Conservation (phyloP, 2,797 vertebrate species). For the Microctenopoma steveboyesi region DNA sequence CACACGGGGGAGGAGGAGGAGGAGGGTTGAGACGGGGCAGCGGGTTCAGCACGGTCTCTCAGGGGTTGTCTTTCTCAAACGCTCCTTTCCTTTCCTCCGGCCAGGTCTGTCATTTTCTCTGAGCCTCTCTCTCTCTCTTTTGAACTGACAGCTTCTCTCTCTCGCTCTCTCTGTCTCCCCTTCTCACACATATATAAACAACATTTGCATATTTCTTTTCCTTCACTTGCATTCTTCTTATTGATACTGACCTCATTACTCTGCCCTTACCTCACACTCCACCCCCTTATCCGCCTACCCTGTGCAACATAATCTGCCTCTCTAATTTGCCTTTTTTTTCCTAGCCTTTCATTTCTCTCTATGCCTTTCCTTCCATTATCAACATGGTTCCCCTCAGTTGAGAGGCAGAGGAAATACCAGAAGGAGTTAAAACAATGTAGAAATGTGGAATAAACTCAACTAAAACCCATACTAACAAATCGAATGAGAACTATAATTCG, state of each 20-base stretch:
- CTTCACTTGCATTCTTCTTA: constrained; percentile 45
- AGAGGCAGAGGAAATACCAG: constrained; percentile 24
- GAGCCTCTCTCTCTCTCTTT: constrained; percentile 39
- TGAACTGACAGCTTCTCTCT: constrained; percentile 51
- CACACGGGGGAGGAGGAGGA: constrained; percentile 56
- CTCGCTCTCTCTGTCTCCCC: constrained; percentile 12
- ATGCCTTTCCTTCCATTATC: constrained; percentile 25
- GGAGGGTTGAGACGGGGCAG: constrained; percentile 71
- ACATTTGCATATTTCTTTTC: constrained; percentile 67
- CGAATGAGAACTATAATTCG: neutral
- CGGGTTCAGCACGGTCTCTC: constrained; percentile 77
- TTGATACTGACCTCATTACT: constrained; percentile 61
- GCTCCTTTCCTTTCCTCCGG: constrained; percentile 67
- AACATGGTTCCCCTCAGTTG: constrained; percentile 34
- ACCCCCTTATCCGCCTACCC: constrained; percentile 40
- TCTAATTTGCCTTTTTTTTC: constrained; percentile 37
- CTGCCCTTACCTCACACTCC: constrained; percentile 52
- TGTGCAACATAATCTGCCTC: constrained; percentile 51
- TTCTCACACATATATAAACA: constrained; percentile 39
- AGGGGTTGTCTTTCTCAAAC: constrained; percentile 74
- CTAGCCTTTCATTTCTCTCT: neutral
- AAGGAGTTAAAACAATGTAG: constrained; percentile 4
- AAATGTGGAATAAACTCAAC: constrained; percentile 15
- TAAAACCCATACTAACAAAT: constrained; percentile 3
- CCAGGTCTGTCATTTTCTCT: constrained; percentile 72